Evolutionary conservation across 2,888 invertebrate species (phyloP).

Genomic region (Rhingia campestris): DNA sequence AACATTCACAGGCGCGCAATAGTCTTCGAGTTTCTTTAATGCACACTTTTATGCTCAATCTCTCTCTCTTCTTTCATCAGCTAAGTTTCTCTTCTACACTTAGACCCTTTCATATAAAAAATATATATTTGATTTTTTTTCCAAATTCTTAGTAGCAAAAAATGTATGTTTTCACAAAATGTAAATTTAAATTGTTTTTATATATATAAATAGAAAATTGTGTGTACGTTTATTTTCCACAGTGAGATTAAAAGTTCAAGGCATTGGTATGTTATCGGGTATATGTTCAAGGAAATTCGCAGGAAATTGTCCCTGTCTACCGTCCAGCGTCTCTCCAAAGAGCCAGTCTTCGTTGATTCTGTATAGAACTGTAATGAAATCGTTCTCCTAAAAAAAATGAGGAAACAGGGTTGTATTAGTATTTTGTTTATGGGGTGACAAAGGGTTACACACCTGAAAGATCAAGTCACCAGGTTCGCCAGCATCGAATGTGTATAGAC

Average conservation of each 20-base stretch:
- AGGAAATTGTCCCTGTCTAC: constrained; percentile 90
- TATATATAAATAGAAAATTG: background rate
- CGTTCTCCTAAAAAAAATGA: constrained; percentile 84
- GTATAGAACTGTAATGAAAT: constrained; percentile 86
- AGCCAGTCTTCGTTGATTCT: constrained; percentile 91
- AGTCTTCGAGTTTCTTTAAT: constrained; percentile 15
- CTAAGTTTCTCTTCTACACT: constrained; percentile 6
- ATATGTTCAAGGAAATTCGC: constrained; percentile 88
- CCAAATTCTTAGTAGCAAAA: constrained; percentile 44
- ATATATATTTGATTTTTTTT: constrained; percentile 43
- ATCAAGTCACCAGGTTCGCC: constrained; percentile 85
- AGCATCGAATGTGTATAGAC: constrained; percentile 89
- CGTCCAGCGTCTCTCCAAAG: constrained; percentile 87
- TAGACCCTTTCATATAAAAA: constrained; percentile 52
- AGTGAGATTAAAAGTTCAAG: constrained; percentile 73
- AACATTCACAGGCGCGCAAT: constrained; percentile 22
- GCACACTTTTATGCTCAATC: constrained; percentile 6
- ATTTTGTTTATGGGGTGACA: background rate
- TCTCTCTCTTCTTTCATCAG: constrained; percentile 17
- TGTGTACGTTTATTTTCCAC: constrained; percentile 4
- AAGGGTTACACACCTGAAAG: constrained; percentile 83
- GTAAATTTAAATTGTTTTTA: constrained; percentile 25
- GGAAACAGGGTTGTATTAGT: constrained; percentile 39
- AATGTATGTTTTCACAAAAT: constrained; percentile 11
- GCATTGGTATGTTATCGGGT: constrained; percentile 83